A percentile compares a stretch with the other conserved stretches of the same genome.
Conservation (phyloP, 2,888 invertebrate species). For the Taenaris catops region DNA sequence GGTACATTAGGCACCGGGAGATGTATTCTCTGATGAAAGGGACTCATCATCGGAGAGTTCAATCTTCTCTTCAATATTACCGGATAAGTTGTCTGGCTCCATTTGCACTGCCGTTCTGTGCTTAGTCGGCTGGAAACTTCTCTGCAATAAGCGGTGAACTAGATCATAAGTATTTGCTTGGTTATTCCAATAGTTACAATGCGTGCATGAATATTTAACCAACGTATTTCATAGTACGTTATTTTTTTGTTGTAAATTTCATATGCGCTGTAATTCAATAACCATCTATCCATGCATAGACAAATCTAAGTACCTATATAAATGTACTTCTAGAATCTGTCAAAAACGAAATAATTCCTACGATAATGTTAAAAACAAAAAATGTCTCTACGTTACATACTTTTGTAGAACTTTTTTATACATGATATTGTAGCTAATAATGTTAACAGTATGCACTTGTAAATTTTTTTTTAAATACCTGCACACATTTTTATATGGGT, state of each 20-base stretch:
- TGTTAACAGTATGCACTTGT: too few species aligned
- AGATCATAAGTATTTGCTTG: constrained; percentile 2
- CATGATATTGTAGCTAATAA: constrained; percentile 6
- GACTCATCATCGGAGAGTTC: constrained; percentile 52
- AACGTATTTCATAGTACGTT: constrained; percentile 9
- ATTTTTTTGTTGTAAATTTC: constrained; percentile 9
- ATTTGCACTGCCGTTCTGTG: constrained; percentile 82
- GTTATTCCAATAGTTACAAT: constrained; percentile 9
- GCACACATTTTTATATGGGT: too few species aligned
- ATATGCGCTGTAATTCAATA: constrained; percentile 3
- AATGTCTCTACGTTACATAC: constrained; percentile 4
- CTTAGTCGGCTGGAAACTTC: constrained; percentile 82
- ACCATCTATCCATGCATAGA: constrained; percentile 1
- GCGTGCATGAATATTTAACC: constrained; percentile 25
- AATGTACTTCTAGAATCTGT: constrained; percentile 9
- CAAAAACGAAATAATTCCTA: neutral
- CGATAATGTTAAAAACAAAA: neutral
- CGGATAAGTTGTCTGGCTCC: constrained; percentile 75
- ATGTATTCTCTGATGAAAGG: constrained; percentile 28
- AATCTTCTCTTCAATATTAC: constrained; percentile 77
- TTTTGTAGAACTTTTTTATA: constrained; percentile 8
- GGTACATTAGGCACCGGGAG: constrained; percentile 17
- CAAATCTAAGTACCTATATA: constrained; percentile 1
- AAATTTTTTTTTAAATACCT: too few species aligned
- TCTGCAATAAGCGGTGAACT: constrained; percentile 77